Evolutionary conservation across 2,113 vertebrate species (phyloP), one percentile per base, ranked within the genome.

Genomic region (Neoarius graeffei): DNA sequence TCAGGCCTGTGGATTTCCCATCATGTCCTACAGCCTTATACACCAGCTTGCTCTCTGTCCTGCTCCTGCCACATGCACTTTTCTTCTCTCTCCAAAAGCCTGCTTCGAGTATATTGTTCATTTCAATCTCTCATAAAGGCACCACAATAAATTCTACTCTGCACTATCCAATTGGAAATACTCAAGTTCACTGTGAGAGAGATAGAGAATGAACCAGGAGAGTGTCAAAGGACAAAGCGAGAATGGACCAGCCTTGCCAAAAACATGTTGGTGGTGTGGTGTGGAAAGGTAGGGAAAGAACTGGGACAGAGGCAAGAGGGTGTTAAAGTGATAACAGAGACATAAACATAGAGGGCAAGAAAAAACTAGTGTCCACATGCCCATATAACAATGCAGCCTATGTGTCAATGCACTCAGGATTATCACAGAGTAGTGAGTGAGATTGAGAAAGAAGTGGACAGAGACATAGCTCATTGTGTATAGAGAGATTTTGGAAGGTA

Each of bases 281-380:
- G 73, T 83, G 71, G 66, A 88, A 81, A 88, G 35, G 71, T 84
- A 84, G 67, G 13, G 25, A 77, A 83, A 85, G 77, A 79, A 82
- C 35, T 87, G 59, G 60, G 85, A 81, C 25, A 60, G 20, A 71
- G 62, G 52, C 35, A 50, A 73, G 35, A 82, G 82, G 84, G 84
- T 69, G 84, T 87, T 79, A 89, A 90, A 83, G 83, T 85, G 89
- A 91, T 87, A 79, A 86, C 71, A 86, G 64, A 85, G 82, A 84
- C 81, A 85, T 89, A 71, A 89, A 88, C 83, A 74, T n/a, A 81
- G 50, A 89, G 73, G 81, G 74, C 86, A 89, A 81, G 79, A 89
- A 89, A 85, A 60, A 83, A 74, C 89, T 80, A 25, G 80, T 88
- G 85, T 89, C 83, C 86, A 81, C 62, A 66, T 35, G 56, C 35